Conservation (phyloP, 2,797 vertebrate species). For the Sardinella longiceps region DNA sequence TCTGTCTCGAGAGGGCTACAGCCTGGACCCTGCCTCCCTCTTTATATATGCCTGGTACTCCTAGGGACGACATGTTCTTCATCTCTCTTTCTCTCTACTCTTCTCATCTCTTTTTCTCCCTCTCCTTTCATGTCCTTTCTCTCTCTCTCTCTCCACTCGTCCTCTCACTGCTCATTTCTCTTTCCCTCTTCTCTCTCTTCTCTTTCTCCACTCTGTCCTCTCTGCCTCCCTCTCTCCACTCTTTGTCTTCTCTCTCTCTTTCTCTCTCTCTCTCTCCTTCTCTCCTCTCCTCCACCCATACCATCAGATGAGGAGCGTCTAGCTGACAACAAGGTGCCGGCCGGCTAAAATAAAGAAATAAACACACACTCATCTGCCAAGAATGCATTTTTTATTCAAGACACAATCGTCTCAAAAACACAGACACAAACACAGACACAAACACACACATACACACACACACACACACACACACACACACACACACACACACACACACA, state of each 20-base stretch:
- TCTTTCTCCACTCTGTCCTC: neutral
- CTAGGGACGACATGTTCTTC: constrained; percentile 60
- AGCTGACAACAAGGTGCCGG: neutral
- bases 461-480: too few species aligned
- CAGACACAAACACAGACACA: neutral
- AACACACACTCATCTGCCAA: neutral
- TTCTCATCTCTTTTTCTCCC: neutral
- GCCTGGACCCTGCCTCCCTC: constrained; percentile 78
- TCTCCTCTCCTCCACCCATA: neutral
- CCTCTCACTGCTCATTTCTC: too few species aligned
- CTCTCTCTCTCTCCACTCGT: neutral
- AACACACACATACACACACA: neutral
- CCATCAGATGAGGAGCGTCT: neutral
- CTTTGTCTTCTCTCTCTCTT: neutral
- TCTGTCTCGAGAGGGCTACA: constrained; percentile 69
- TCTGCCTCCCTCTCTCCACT: neutral
- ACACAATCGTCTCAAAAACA: neutral
- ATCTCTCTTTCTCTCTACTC: neutral
- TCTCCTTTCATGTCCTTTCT: too few species aligned
- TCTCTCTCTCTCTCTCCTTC: neutral
- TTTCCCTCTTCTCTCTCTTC: neutral
- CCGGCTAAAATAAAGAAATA: neutral
- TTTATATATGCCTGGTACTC: constrained; percentile 81
- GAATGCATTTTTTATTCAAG: constrained; percentile 3
- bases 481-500: too few species aligned